Evolutionary conservation across 2,113 vertebrate genomes (phyloP).

Genomic region (Toxostoma redivivum): DNA sequence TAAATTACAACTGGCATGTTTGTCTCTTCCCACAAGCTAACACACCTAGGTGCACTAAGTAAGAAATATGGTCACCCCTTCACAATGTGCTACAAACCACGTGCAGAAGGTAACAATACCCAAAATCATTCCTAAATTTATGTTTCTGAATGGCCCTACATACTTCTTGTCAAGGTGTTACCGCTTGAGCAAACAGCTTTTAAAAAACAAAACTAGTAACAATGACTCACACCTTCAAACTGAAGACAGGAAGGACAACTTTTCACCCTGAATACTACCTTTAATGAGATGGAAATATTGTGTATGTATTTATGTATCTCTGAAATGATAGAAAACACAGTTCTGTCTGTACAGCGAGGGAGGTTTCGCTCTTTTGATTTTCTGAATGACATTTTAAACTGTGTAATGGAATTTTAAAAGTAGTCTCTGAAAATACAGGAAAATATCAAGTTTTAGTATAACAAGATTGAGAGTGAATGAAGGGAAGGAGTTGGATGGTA

Average conservation of each 20-base stretch:
- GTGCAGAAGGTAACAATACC: background rate
- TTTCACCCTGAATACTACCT: background rate
- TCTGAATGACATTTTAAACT: background rate
- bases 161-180: background rate
- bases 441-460: background rate
- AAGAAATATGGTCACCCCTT: background rate
- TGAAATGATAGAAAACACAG: background rate
- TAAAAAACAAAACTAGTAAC: background rate
- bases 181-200: background rate
- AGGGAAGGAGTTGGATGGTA: background rate
- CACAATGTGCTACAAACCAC: background rate
- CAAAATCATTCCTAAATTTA: background rate
- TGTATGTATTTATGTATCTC: background rate
- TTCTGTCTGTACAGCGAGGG: background rate
- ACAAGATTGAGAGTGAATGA: background rate
- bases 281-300: background rate
- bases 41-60: fast-evolving
- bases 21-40: background rate
- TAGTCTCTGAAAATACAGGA: background rate
- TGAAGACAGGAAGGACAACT: background rate
- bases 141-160: background rate
- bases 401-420: background rate
- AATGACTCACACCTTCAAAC: background rate
- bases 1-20: background rate
- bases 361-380: background rate